A percentile compares a stretch with the other conserved stretches of the same genome.
Conservation (phyloP, 2,888 invertebrate genomes). For the Clusia tigrina region DNA sequence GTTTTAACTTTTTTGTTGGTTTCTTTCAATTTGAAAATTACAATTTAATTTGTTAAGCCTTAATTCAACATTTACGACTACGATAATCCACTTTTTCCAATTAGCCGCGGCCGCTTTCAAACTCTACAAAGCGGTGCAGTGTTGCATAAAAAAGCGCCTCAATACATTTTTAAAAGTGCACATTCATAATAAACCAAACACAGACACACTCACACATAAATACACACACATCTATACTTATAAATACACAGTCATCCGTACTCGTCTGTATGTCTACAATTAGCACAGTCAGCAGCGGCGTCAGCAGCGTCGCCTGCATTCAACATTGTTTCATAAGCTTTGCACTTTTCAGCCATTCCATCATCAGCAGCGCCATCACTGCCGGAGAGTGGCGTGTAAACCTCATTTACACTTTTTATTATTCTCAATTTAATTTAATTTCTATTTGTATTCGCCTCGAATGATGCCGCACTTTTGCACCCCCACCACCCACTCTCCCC, state of each 20-base stretch:
- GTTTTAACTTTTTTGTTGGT: too few relatives aligned
- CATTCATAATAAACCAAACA: background rate
- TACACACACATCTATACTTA: background rate
- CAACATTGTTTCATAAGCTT: too few relatives aligned
- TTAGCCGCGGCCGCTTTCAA: background rate
- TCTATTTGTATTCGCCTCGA: slow-evolving; percentile 17
- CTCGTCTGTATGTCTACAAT: too few relatives aligned
- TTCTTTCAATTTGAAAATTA: too few relatives aligned
- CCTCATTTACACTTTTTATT: background rate
- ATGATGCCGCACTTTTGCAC: slow-evolving; percentile 14
- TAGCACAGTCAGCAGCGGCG: too few relatives aligned
- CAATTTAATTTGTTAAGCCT: too few relatives aligned
- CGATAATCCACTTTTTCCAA: too few relatives aligned
- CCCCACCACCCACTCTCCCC: background rate
- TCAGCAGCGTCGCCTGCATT: too few relatives aligned
- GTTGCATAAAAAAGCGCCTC: slow-evolving; percentile 46
- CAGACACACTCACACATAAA: background rate
- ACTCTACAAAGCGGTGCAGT: slow-evolving; percentile 34
- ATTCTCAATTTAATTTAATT: slow-evolving; percentile 14
- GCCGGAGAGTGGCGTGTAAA: background rate
- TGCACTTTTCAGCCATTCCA: background rate
- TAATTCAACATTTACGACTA: background rate
- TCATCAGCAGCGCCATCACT: background rate
- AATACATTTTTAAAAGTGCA: slow-evolving; percentile 18
- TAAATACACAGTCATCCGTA: too few relatives aligned